phyloP scores from a whole-genome alignment of 2,797 vertebrate species.

The Anguilla pacifica region DNA sequence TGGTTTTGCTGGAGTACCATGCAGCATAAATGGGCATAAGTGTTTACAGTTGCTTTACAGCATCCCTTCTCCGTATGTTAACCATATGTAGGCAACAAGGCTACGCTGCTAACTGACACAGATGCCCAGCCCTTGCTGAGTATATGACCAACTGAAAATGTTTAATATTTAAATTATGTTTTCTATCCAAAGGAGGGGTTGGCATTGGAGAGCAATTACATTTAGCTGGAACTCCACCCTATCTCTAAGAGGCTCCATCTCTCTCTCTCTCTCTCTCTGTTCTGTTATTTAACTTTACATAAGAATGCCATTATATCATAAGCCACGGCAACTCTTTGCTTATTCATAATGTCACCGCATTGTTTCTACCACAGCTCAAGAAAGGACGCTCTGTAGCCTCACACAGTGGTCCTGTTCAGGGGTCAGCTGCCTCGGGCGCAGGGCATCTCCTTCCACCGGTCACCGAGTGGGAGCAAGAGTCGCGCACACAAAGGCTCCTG shows the following conservation, averaged over 20 bases:
- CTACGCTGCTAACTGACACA: background rate
- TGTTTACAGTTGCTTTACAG: background rate
- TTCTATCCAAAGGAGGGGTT: background rate
- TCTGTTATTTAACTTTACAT: slow-evolving; percentile 53
- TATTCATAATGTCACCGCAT: slow-evolving; percentile 34
- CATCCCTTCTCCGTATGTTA: background rate
- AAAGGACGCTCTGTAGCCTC: slow-evolving; percentile 65
- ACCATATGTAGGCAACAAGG: background rate
- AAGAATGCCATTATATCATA: slow-evolving; percentile 53
- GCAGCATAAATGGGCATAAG: background rate
- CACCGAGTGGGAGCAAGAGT: slow-evolving; percentile 25
- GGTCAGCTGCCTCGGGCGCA: slow-evolving; percentile 63
- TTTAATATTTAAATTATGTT: background rate
- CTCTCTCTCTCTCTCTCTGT: slow-evolving; percentile 31
- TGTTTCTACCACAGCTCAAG: slow-evolving; percentile 42
- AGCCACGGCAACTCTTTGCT: slow-evolving; percentile 30
- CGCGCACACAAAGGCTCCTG: slow-evolving; percentile 35
- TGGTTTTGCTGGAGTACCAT: background rate
- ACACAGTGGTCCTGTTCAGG: slow-evolving; percentile 63
- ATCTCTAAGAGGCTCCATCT: background rate
- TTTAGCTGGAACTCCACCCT: background rate
- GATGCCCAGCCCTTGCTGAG: background rate
- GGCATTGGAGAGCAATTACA: background rate
- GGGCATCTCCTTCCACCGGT: slow-evolving; percentile 32
- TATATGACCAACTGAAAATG: background rate